These are phyloP conservation scores for Panurus biarmicus DNA, from an alignment of 2,113 vertebrate species.

Conservation along the genomic window DNA sequence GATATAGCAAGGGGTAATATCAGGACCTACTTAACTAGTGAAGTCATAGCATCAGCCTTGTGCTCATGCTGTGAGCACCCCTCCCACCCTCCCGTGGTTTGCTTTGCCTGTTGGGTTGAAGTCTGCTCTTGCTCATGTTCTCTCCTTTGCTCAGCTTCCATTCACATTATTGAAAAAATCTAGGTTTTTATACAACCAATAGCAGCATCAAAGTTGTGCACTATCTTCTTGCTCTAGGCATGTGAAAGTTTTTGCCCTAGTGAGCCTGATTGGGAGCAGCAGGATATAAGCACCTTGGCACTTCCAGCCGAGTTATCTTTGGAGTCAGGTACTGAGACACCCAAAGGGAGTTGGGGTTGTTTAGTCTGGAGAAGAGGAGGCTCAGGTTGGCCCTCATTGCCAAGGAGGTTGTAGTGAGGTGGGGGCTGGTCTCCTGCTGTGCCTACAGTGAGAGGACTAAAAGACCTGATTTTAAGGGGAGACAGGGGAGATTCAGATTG, in stretches of 20 bases:
- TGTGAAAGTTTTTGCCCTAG: neutral
- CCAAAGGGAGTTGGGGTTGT: neutral
- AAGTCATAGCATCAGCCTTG: neutral
- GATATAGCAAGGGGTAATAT: neutral
- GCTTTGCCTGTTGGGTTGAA: neutral
- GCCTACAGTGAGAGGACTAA: neutral
- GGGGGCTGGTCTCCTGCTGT: neutral
- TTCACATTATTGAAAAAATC: neutral
- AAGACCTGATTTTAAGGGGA: neutral
- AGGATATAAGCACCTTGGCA: neutral
- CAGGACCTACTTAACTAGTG: neutral
- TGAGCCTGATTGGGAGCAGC: neutral
- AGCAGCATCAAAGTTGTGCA: neutral
- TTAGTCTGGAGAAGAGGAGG: neutral
- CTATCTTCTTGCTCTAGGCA: neutral
- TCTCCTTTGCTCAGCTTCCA: neutral
- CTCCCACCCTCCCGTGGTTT: neutral
- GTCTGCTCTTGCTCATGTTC: neutral
- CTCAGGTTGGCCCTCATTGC: neutral
- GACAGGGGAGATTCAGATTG: neutral
- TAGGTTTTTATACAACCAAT: neutral
- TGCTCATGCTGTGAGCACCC: neutral
- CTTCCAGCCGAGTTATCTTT: neutral
- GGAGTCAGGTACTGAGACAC: neutral
- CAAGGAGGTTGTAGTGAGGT: neutral